Conservation (phyloP, 2,113 vertebrate species). For the Poecile atricapillus region DNA sequence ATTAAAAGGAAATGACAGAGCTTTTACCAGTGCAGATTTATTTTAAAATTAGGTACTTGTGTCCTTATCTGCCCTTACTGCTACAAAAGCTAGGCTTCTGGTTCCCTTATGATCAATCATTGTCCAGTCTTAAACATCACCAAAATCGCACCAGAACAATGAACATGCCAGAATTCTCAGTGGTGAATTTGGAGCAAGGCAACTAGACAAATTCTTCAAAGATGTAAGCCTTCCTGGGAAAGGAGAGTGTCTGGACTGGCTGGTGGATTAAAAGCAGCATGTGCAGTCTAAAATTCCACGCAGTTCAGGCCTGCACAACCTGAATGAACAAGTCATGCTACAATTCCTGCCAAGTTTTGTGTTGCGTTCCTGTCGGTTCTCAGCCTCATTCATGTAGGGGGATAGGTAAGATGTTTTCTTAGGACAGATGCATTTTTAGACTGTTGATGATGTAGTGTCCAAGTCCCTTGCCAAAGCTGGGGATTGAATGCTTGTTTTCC, state of each 20-base stretch:
- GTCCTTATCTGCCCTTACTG: neutral
- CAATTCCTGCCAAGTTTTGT: neutral
- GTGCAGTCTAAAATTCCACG: neutral
- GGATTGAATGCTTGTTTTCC: neutral
- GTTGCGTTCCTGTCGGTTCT: neutral
- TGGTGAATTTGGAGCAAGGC: neutral
- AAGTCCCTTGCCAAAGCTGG: neutral
- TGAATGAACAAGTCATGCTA: neutral
- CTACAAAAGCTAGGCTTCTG: neutral
- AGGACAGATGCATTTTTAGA: neutral
- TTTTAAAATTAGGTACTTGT: neutral
- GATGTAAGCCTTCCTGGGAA: neutral
- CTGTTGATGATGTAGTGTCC: neutral
- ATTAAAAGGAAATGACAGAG: neutral
- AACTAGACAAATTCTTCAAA: neutral
- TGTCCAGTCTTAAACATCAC: neutral
- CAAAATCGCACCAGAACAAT: neutral
- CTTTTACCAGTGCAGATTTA: neutral
- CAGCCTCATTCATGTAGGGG: neutral
- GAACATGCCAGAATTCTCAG: accelerated
- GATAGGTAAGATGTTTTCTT: neutral
- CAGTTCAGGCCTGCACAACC: neutral
- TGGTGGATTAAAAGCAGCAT: neutral
- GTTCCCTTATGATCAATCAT: neutral
- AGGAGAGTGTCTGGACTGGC: neutral